Evolutionary conservation across 2,888 invertebrate genomes (phyloP).

Genomic region (Phragmatobia fuliginosa): DNA sequence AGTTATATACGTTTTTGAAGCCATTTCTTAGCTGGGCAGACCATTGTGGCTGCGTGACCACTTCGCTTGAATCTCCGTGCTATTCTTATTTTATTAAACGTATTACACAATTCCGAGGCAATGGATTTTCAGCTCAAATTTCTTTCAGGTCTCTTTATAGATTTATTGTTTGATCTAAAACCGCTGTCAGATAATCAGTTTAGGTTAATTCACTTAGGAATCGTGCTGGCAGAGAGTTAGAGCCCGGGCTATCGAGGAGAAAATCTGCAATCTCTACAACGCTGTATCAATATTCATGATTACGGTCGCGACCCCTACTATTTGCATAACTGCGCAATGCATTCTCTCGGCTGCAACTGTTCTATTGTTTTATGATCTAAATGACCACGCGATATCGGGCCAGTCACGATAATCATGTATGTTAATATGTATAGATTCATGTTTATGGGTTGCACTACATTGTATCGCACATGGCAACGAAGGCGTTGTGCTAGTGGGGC

Average conservation of each 20-base stretch:
- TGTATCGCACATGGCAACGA: slow-evolving; percentile 22
- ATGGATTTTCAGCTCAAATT: slow-evolving; percentile 60
- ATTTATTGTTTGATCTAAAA: slow-evolving; percentile 63
- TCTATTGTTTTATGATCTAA: slow-evolving; percentile 86
- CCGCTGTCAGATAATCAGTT: slow-evolving; percentile 72
- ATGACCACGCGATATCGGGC: slow-evolving; percentile 82
- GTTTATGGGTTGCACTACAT: slow-evolving; percentile 60
- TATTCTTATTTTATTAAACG: slow-evolving; percentile 70
- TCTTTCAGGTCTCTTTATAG: slow-evolving; percentile 45
- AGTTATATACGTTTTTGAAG: slow-evolving; percentile 83
- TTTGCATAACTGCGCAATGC: slow-evolving; percentile 85
- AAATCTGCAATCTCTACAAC: slow-evolving; percentile 83
- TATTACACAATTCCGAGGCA: slow-evolving; percentile 60
- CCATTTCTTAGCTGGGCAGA: slow-evolving; percentile 75
- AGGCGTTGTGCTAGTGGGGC: neutral
- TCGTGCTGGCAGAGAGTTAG: slow-evolving; percentile 79
- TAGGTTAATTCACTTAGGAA: slow-evolving; percentile 75
- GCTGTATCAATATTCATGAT: slow-evolving; percentile 86
- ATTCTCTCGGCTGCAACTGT: slow-evolving; percentile 82
- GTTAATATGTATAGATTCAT: slow-evolving; percentile 69
- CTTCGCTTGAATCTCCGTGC: slow-evolving; percentile 61
- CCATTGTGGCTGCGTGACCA: slow-evolving; percentile 79
- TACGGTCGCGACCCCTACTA: slow-evolving; percentile 83
- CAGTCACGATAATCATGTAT: slow-evolving; percentile 83
- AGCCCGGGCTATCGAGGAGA: slow-evolving; percentile 72